Conservation (phyloP, 2,888 invertebrate species). For the Sarcophaga subvicina region DNA sequence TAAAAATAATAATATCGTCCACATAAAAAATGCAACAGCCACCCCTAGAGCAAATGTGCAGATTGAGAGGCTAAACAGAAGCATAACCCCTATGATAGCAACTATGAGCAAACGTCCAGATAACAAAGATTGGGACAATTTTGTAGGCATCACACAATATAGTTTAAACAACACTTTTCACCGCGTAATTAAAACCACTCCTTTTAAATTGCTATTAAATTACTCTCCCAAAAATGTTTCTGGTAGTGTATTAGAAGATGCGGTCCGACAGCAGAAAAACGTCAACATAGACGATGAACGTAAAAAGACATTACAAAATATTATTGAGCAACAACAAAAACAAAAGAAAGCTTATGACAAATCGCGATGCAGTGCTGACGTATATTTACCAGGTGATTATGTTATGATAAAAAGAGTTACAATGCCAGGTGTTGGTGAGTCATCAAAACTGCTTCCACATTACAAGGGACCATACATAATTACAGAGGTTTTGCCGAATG, state of each 20-base stretch:
- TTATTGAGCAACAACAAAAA: conserved; percentile 39
- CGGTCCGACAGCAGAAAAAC: conserved; percentile 18
- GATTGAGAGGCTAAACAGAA: conserved; percentile 72
- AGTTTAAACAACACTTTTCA: conserved; percentile 68
- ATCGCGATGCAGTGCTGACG: conserved; percentile 31
- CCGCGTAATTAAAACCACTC: conserved; percentile 59
- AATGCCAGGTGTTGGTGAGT: conserved; percentile 10
- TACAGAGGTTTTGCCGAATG: conserved; percentile 19
- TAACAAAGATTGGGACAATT: conserved; percentile 69
- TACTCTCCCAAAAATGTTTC: conserved; percentile 50
- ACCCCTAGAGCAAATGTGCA: conserved; percentile 74
- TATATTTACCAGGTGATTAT: conserved; percentile 68
- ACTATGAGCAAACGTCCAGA: conserved; percentile 65
- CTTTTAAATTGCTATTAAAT: conserved; percentile 65
- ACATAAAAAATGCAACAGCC: conserved; percentile 71
- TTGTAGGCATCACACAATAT: conserved; percentile 68
- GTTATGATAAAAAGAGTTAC: conserved; percentile 71
- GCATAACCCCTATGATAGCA: conserved; percentile 68
- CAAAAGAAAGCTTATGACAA: conserved; percentile 51
- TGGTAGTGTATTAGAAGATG: conserved; percentile 30
- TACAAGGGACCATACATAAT: conserved; percentile 19
- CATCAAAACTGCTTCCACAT: conserved; percentile 11
- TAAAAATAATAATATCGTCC: conserved; percentile 63
- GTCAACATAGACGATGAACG: no score
- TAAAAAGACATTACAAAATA: no score